phyloP scores from a whole-genome alignment of 2,113 vertebrate species.

The Brachyhypopomus occidentalis region DNA sequence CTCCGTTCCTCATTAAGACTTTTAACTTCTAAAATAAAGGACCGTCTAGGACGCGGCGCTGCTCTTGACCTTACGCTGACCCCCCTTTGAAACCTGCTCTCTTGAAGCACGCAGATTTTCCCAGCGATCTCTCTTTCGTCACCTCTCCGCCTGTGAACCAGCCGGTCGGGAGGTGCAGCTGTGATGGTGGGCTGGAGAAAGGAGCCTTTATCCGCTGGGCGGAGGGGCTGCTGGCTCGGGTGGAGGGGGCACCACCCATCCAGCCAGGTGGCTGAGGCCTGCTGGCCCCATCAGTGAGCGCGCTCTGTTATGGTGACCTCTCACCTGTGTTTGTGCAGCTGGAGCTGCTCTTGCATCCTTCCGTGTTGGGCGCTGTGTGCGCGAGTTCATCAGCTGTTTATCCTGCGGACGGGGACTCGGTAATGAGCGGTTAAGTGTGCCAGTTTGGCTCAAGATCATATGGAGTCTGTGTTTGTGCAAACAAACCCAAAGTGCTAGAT shows the following conservation, averaged over 20 bases:
- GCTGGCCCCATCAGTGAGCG: conserved; percentile 27
- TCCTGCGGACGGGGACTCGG: background rate
- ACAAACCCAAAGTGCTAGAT: background rate
- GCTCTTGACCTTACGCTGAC: conserved; percentile 39
- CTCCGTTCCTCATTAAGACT: conserved; percentile 25
- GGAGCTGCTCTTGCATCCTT: conserved; percentile 41
- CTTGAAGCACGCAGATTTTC: conserved; percentile 36
- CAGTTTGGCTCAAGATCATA: background rate
- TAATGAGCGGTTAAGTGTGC: conserved; percentile 20
- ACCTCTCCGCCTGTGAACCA: conserved; percentile 35
- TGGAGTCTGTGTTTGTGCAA: conserved; percentile 3
- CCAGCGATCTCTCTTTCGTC: conserved; percentile 32
- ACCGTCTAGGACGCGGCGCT: conserved; percentile 10
- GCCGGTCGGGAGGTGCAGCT: conserved; percentile 31
- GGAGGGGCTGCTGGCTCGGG: conserved; percentile 26
- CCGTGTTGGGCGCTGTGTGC: background rate
- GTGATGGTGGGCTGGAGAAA: conserved; percentile 40
- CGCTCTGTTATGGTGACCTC: conserved; percentile 52
- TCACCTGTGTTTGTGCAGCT: conserved; percentile 52
- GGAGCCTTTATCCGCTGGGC: conserved; percentile 42
- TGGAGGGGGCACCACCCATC: conserved; percentile 13
- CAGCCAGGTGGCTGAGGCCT: conserved; percentile 24
- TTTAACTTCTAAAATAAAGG: conserved; percentile 42
- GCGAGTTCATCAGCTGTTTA: conserved; percentile 28
- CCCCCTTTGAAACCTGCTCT: conserved; percentile 24